Evolutionary conservation across 2,888 invertebrate genomes (phyloP), one percentile per base, ranked within the genome.

Genomic region (Desoria tigrina): DNA sequence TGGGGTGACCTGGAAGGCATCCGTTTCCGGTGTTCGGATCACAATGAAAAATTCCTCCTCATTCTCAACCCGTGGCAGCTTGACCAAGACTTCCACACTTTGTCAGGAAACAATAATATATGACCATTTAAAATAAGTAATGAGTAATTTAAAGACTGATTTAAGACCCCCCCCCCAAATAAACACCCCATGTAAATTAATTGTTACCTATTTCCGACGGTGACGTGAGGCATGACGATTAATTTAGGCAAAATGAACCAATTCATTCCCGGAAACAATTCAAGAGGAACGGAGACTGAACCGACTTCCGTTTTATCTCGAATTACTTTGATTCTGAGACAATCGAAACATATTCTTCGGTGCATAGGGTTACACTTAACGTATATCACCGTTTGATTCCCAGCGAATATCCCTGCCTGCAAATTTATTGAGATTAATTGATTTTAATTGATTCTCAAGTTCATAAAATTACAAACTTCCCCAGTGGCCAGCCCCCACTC

Each of bases 181-280:
- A n/a, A n/a, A n/a, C n/a, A n/a, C n/a, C n/a, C n/a, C n/a, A n/a
- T n/a, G n/a, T n/a, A n/a, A n/a, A n/a, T n/a, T n/a, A n/a, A 32
- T 32, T 7, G 11, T 4, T 32, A 51, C 51, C 24, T 24, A 51
- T 18, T 51, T 18, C 51, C 51, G 9, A 51, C 16, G 3, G 21
- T 16, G 9, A 51, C 27, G 4, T 23, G 27, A 23, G 51, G 51
- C 51, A 51, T 51, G 14, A 27, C 51, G 16, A 51, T 27, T 6
- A 51, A 11, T 51, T 24, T 51, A 4, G 51, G 51, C 7, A 51
- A 11, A 24, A 27, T 11, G 16, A 51, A 51, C 51, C 51, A 51
- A 14, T 4, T 18, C 14, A 51, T 16, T 23, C 51, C 51, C 4
- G 51, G 51, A 23, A 23, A 51, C n/a, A 51, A 21, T 51, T 51